Evolutionary conservation across 2,888 invertebrate species (phyloP), one percentile per base, ranked within the genome.

Genomic region (Epinotia demarniana): DNA sequence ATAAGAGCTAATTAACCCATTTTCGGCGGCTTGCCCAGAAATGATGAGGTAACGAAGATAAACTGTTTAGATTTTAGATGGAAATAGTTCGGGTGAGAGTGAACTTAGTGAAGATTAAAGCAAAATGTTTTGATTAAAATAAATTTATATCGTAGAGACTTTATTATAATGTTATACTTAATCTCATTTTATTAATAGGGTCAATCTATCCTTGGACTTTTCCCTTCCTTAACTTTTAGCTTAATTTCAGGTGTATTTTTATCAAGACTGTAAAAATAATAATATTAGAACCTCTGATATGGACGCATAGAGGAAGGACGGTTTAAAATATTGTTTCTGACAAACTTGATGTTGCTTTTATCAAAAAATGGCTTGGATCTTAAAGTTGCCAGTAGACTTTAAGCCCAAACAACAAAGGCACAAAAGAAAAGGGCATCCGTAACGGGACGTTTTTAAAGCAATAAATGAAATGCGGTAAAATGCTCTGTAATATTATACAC

Each of bases 1-100:
- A 58, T 49, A 64, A 69, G 27, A 53, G 23, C 12, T 53, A 68
- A 76, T 80, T 83, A 76, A 76, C 77, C 77, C 78, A 72, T 81
- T 81, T 80, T 77, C 77, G 74, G 66, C 75, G 68, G 80, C 79
- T 79, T 68, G 69, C 74, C 77, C 77, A 67, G 61, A 76, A 78
- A 82, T 66, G 77, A 78, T 67, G 75, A 76, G 19, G 80, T 27
- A 76, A 77, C 77, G 80, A 79, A 78, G 77, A 72, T 76, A 66
- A 67, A 73, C 73, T 58, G 58, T 69, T 46, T 69, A 58, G 12
- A 49, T 53, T 67, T 57, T n/a, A 19, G 61, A 63, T 55, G 11
- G 53, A 72, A 73, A 73, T 73, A 73, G 73, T 67, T 61, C 4
- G n/a, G 18, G 33, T 19, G 61, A 71, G 53, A 71, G 27, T 39